Evolutionary conservation across 2,797 vertebrate species (phyloP).

Genomic region (Cynopterus sphinx): DNA sequence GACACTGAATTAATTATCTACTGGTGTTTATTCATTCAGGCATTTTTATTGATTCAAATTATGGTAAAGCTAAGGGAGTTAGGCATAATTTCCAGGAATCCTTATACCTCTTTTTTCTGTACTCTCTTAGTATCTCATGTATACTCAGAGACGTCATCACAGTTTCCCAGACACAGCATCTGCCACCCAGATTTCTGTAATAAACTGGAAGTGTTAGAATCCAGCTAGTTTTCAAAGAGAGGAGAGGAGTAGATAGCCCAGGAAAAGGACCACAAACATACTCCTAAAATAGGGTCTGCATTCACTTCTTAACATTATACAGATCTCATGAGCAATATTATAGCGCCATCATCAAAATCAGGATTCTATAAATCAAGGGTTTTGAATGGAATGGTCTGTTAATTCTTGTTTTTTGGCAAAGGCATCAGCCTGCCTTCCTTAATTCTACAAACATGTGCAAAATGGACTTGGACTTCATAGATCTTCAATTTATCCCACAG

Average conservation of each 20-base stretch:
- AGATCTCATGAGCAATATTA: background rate
- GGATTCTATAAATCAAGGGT: background rate
- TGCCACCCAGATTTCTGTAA: background rate
- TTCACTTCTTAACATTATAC: background rate
- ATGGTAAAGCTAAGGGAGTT: constrained; percentile 54
- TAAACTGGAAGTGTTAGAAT: background rate
- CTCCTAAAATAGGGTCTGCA: background rate
- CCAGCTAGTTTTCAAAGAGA: background rate
- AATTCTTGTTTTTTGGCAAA: background rate
- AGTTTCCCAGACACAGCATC: background rate
- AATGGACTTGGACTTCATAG: background rate
- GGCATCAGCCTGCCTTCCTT: background rate
- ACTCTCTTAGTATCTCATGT: background rate
- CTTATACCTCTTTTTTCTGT: background rate
- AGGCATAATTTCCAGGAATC: constrained; percentile 49
- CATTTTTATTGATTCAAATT: constrained; percentile 72
- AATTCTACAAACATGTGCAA: background rate
- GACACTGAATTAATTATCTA: constrained; percentile 69
- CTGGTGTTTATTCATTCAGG: constrained; percentile 59
- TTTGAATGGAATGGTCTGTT: background rate
- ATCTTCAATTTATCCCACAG: background rate
- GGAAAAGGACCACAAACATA: background rate
- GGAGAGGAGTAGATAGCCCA: background rate
- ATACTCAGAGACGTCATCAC: background rate
- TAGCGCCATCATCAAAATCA: background rate